Evolutionary conservation across 2,113 vertebrate species (phyloP), one percentile per base, ranked within the genome.

Genomic region (Potamarius usumacintae): DNA sequence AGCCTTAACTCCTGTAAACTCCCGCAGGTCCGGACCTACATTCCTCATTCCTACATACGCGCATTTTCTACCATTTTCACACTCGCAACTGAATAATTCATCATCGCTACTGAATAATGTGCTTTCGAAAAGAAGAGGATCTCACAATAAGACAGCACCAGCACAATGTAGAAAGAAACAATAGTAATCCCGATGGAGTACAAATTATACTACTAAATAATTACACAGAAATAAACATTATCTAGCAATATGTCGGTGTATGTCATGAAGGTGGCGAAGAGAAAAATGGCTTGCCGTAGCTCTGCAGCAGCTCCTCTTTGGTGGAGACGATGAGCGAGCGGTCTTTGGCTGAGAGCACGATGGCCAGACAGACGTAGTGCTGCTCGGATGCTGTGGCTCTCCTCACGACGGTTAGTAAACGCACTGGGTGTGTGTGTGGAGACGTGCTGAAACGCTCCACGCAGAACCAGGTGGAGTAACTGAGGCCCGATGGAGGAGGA

Each of bases 381-480:
- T 99, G 98, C 94, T 99, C 98, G 0, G 98, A 99, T n/a, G 97
- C 97, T 76, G 94, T 97, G 1, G 98, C 97, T 27, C 97, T 94
- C 0, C 98, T 95, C 34, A 99, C 97, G 0, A 99, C 63, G 0
- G 97, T 99, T 58, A 99, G 95, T 60, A 99, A 95, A 1, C 97
- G 95, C 90, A 99, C 96, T 0, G 97, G 97, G 90, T 99, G 98
- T 89, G 95, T 95, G 87, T 96, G 96, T 1, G 97, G 96, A 34
- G 96, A 87, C 0, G 92, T 80, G 85, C 97, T 98, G 90, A 99
- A 99, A 34, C 94, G 97, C 92, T 99, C 98, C 80, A 99, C 96
- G 0, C 98, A 99, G 94, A 99, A 99, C 98, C 98, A 99, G 77
- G 96, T 96, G 25, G 98, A 97, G 93, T 97, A 99, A 90, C 96